Conservation (phyloP, 2,888 invertebrate genomes). For the Aphelenchoides bicaudatus region DNA sequence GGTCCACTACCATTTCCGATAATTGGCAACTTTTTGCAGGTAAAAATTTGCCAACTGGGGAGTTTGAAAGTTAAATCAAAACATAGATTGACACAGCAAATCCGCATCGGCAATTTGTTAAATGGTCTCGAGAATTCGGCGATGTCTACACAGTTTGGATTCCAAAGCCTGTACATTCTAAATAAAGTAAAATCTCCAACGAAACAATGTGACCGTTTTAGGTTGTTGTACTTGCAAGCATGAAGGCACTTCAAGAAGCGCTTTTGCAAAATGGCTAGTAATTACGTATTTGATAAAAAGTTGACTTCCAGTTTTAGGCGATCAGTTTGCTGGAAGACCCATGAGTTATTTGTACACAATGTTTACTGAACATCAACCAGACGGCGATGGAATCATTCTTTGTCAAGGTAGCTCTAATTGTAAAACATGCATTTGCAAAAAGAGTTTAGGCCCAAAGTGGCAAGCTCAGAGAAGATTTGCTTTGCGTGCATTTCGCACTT, state of each 20-base stretch:
- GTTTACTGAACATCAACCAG: constrained; percentile 44
- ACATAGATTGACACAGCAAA: constrained; percentile 32
- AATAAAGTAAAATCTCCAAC: too few relatives aligned
- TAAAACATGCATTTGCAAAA: too few relatives aligned
- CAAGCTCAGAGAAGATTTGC: constrained; percentile 41
- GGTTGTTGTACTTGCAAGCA: constrained; percentile 37
- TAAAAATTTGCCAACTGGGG: constrained; percentile 4
- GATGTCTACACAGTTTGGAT: constrained; percentile 50
- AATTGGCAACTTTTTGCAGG: constrained; percentile 39
- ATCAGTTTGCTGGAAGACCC: constrained; percentile 40
- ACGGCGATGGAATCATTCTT: constrained; percentile 54
- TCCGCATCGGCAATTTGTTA: constrained; percentile 31
- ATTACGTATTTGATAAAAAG: constrained; percentile 1
- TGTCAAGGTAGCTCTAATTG: too few relatives aligned
- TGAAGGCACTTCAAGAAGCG: constrained; percentile 23
- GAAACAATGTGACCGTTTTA: too few relatives aligned
- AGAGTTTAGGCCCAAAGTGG: too few relatives aligned
- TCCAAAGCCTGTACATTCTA: constrained; percentile 41
- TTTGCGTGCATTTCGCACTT: constrained; percentile 33
- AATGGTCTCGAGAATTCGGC: constrained; percentile 40
- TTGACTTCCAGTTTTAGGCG: constrained; percentile 24
- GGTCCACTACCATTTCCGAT: constrained; percentile 38
- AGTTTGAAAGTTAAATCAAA: constrained; percentile 10
- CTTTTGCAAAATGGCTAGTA: constrained; percentile 22
- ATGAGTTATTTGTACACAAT: constrained; percentile 42